phyloP scores from a whole-genome alignment of 2,888 invertebrate genomes.

The Autographa pulchrina region DNA sequence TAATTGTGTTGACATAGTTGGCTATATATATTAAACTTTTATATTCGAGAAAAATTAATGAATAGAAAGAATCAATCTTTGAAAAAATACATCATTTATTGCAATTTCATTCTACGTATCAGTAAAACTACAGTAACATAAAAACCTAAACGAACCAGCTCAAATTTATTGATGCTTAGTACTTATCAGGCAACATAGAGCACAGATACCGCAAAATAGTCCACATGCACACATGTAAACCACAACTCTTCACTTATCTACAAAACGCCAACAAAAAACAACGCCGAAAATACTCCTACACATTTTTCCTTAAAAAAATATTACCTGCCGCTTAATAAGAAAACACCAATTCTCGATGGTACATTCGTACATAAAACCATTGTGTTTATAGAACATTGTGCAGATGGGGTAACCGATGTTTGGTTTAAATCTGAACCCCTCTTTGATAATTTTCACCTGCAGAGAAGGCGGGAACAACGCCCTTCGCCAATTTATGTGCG shows the following conservation, averaged over 20 bases:
- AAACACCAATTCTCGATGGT: conserved; percentile 58
- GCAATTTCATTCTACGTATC: no score
- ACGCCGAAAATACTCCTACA: conserved; percentile 28
- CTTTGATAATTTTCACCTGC: conserved; percentile 89
- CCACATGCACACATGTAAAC: conserved; percentile 9
- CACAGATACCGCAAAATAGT: not conserved
- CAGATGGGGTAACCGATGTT: conserved; percentile 74
- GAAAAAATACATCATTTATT: no score
- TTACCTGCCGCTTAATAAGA: conserved; percentile 58
- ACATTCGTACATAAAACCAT: conserved; percentile 57
- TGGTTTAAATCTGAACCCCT: conserved; percentile 84
- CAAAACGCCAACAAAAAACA: conserved; percentile 39
- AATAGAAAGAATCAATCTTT: no score
- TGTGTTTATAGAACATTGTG: conserved; percentile 57
- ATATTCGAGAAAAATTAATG: no score
- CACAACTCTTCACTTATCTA: conserved; percentile 44
- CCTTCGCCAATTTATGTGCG: conserved; percentile 82
- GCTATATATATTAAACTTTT: no score
- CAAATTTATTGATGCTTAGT: not conserved
- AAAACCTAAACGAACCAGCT: not conserved
- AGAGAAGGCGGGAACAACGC: conserved; percentile 64
- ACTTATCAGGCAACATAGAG: not conserved
- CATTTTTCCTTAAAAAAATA: conserved; percentile 55
- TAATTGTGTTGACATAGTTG: no score
- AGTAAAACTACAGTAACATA: not conserved